Evolutionary conservation across 2,113 vertebrate genomes (phyloP).

Genomic region (Odocoileus virginianus): DNA sequence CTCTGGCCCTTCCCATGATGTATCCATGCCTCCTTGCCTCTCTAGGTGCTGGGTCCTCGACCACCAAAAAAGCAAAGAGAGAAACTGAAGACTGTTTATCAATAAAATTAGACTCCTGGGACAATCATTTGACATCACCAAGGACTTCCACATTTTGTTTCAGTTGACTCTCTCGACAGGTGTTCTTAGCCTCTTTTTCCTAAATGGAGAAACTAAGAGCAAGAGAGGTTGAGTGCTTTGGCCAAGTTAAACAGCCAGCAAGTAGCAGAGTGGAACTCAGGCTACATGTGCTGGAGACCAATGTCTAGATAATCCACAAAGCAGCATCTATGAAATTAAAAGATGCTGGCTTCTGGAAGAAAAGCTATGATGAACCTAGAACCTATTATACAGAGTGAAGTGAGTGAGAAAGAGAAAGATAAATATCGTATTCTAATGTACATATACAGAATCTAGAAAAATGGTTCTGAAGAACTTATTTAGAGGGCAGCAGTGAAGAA

Average conservation of each 20-base stretch:
- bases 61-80: neutral
- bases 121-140: neutral
- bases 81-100: neutral
- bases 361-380: neutral
- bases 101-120: neutral
- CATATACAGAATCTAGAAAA: neutral
- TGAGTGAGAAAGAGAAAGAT: neutral
- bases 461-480: neutral
- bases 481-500: neutral
- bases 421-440: neutral
- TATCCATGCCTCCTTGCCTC: neutral
- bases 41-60: neutral
- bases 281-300: neutral
- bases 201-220: neutral
- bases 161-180: neutral
- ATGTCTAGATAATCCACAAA: neutral
- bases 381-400: neutral
- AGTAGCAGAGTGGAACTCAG: neutral
- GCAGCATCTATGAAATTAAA: neutral
- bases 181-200: neutral
- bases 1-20: too few species aligned
- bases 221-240: neutral
- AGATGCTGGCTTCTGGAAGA: neutral
- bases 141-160: neutral
- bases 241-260: neutral